Evolutionary conservation across 2,113 vertebrate species (phyloP), one percentile per base, ranked within the genome.

Genomic region (Tachysurus vachellii): DNA sequence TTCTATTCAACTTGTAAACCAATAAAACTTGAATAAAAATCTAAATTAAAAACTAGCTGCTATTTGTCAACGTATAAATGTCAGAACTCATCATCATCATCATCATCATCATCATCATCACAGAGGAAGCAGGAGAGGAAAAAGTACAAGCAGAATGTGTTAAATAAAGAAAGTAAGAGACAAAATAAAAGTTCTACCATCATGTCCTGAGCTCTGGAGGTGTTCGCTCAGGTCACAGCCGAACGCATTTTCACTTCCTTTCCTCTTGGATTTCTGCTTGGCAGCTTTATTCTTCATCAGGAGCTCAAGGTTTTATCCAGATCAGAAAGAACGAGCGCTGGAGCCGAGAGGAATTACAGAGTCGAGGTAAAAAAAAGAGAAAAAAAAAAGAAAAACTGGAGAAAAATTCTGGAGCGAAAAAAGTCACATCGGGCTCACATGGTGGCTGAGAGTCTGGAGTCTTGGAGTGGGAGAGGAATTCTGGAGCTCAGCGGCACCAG

Each of bases 281-380:
- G 96, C 96, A 92, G 96, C 96, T 96, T 99, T 99, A 96, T 99
- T 99, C 98, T 98, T 99, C 98, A 99, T 99, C 96, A 97, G 97
- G 92, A 90, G 93, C 93, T 93, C 90, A 89, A 94, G 91, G 92
- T 62, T 81, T 91, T 28, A 91, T 95, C 93, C 93, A 91, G 88
- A 90, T 92, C 85, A 88, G 90, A 91, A 91, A 53, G 88, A 92
- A 92, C 83, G 85, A 88, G 61, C 56, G 57, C 70, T 86, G 80
- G 90, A 85, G 77, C 17, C 87, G 23, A 86, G 84, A 28, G 21
- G 12, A 73, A 88, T 50, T 47, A 80, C 11, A 85, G 91, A 93
- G 84, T 91, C 75, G 47, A 31, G 73, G 23, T 87, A 16, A 86
- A 76, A 70, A 84, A 56, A 70, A 91, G 73, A 61, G 61, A 81